Evolutionary conservation across 2,113 vertebrate species (phyloP).

Genomic region (Oenanthe oenanthe): DNA sequence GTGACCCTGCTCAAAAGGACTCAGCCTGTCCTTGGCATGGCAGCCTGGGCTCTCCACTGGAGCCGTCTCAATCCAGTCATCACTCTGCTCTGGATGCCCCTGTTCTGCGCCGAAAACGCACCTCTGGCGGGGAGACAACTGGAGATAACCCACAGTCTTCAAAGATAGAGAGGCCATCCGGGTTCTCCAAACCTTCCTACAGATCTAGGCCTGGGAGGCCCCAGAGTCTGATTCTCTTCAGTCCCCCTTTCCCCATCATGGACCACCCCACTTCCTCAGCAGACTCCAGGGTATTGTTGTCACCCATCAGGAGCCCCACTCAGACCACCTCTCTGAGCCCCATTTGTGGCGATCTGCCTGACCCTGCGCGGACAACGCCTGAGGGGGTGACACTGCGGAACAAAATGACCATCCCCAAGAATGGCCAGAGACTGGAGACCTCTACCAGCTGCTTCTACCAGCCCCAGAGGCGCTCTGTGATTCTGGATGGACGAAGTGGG

Average conservation of each 20-base stretch:
- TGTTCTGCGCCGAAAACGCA: slow-evolving; percentile 83
- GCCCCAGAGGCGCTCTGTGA: slow-evolving; percentile 95
- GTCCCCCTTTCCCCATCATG: slow-evolving; percentile 95
- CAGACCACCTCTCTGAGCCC: slow-evolving; percentile 78
- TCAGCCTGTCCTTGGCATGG: slow-evolving; percentile 64
- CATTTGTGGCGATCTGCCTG: slow-evolving; percentile 81
- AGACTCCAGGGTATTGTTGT: slow-evolving; percentile 83
- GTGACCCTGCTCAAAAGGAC: slow-evolving; percentile 63
- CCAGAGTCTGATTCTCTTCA: slow-evolving; percentile 97
- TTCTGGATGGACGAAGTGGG: slow-evolving; percentile 92
- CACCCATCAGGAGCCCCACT: slow-evolving; percentile 87
- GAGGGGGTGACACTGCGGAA: slow-evolving; percentile 87
- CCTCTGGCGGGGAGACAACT: slow-evolving; percentile 84
- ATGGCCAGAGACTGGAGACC: slow-evolving; percentile 95
- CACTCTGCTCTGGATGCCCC: slow-evolving; percentile 71
- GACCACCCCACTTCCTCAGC: slow-evolving; percentile 87
- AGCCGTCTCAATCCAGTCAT: slow-evolving; percentile 57
- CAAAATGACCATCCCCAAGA: slow-evolving; percentile 99
- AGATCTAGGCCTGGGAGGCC: slow-evolving; percentile 91
- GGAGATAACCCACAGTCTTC: slow-evolving; percentile 83
- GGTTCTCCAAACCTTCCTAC: slow-evolving; percentile 86
- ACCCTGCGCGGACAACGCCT: slow-evolving; percentile 73
- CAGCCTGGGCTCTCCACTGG: slow-evolving; percentile 57
- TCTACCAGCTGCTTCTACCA: slow-evolving; percentile 99
- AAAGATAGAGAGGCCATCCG: slow-evolving; percentile 84